Base-by-base conservation (phyloP, 2,888 invertebrate species). In the Melieria picta region DNA sequence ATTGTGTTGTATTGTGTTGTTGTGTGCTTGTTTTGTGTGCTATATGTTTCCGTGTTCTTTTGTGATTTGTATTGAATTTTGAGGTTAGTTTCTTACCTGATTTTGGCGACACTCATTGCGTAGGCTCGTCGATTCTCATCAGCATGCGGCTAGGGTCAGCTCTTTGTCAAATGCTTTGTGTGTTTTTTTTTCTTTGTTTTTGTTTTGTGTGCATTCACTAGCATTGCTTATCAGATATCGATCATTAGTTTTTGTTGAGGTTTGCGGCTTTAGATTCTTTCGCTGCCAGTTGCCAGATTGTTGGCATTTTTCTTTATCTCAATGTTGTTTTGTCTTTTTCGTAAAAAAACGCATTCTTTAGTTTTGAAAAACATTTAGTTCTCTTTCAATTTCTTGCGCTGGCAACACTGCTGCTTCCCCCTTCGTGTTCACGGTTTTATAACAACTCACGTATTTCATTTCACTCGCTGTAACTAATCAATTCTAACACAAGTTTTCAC, bases 71-170 rank as follows among this genome's bases (percentile, higher is more conserved):
- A 50, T 50, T 50, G 50, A 50, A 50, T 50, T 9, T 10, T 9
- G 50, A 50, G 11, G 50, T 30, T 30, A 30, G 30, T 30, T 30
- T 30, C 30, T 30, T 30, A 30, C 30, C 30, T 30, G 30, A 1
- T 30, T 30, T 30, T 30, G 30, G 30, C 30, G 30, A 30, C 30
- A 30, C 30, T 30, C 30, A 30, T 30, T 30, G 47, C n/a, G 13
- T 16, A 16, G 50, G 58, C 52, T 60, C 60, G 67, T 67, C 60
- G 60, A 75, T 79, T 79, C 79, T 76, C 79, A 79, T 79, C 77
- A 79, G 78, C 79, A 77, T 78, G 77, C 78, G 75, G 76, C 73
- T 76, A 76, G 76, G 77, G 79, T 78, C 78, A 76, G 75, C 73
- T 60, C 64, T 58, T 70, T 70, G 68, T 73, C 75, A 65, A 55